Percentiles rank a stretch among this genome's conserved stretches.
phyloP scores from a whole-genome alignment of 1,140 invertebrate species.

The Drosophila insularis region DNA sequence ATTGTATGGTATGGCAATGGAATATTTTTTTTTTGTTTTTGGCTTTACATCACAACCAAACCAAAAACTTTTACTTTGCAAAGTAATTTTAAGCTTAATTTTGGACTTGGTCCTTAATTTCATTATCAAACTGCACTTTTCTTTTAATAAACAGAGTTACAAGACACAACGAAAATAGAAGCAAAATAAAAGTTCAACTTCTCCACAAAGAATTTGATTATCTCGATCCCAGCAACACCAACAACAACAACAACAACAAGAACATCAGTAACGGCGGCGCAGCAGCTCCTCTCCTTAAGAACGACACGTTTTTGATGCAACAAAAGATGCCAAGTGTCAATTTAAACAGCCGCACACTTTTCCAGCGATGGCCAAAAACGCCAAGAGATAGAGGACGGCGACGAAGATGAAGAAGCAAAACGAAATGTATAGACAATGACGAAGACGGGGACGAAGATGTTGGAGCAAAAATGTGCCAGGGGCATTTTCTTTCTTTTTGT shows the following conservation, averaged over 20 bases:
- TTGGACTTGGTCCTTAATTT: conserved; percentile 2
- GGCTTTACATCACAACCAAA: not conserved
- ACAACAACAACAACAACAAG: conserved; percentile 9
- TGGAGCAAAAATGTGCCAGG: conserved; percentile 45
- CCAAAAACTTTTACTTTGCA: not conserved
- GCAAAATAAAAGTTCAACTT: not conserved
- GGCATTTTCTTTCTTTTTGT: conserved; percentile 34
- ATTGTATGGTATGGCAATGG: not conserved
- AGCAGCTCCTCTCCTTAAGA: conserved; percentile 26
- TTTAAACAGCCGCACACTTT: conserved; percentile 74
- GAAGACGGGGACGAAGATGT: not conserved
- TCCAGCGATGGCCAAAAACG: conserved; percentile 10
- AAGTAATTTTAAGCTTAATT: conserved; percentile 1
- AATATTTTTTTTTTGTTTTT: not conserved
- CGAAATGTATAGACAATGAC: not conserved
- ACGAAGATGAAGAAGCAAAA: not conserved
- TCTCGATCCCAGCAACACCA: not conserved
- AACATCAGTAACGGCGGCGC: conserved; percentile 10
- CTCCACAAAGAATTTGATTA: not conserved
- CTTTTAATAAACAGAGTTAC: not conserved
- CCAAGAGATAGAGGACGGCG: conserved; percentile 4
- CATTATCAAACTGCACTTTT: not conserved
- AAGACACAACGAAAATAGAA: not conserved
- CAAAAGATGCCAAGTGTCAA: conserved; percentile 80
- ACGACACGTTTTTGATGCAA: conserved; percentile 77